These are phyloP conservation scores for Eurystomus gularis DNA, from an alignment of 2,113 vertebrate genomes.

Conservation along the genomic window DNA sequence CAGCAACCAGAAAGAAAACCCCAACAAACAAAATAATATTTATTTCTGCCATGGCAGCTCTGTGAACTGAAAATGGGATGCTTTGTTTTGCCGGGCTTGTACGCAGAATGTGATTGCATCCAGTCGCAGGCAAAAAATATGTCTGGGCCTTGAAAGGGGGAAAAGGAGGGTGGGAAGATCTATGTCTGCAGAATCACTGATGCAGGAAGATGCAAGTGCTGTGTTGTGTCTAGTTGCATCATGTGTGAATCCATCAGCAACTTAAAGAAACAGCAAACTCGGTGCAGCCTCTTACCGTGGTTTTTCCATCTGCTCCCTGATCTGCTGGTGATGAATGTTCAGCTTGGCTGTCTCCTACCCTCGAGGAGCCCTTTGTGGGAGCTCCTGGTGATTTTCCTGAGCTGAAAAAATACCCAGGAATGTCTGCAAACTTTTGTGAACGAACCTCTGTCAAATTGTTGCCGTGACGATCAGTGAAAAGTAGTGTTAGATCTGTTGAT, in stretches of 20 bases:
- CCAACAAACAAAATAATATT: constrained; percentile 54
- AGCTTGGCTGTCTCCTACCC: neutral
- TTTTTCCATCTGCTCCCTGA: constrained; percentile 56
- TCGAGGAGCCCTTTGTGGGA: neutral
- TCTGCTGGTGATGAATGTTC: constrained; percentile 1
- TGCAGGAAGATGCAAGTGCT: constrained; percentile 67
- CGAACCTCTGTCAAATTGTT: neutral
- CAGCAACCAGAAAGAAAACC: constrained; percentile 5
- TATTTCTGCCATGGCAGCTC: constrained; percentile 32
- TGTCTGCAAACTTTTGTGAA: neutral
- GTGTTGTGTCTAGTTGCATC: constrained; percentile 68
- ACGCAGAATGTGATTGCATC: neutral
- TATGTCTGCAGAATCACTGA: constrained; percentile 63
- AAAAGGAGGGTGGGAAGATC: constrained; percentile 54
- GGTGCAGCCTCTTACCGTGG: constrained; percentile 12
- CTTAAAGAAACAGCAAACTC: constrained; percentile 62
- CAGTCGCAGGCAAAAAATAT: constrained; percentile 28
- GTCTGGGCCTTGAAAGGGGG: constrained; percentile 39
- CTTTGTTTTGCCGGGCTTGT: constrained; percentile 47
- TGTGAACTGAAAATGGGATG: constrained; percentile 35
- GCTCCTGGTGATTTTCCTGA: neutral
- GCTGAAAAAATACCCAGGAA: neutral
- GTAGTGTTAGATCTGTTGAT: neutral
- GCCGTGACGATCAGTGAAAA: neutral
- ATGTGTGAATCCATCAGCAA: constrained; percentile 67